phyloP scores from a whole-genome alignment of 1,140 invertebrate species.

The Globodera rostochiensis region DNA sequence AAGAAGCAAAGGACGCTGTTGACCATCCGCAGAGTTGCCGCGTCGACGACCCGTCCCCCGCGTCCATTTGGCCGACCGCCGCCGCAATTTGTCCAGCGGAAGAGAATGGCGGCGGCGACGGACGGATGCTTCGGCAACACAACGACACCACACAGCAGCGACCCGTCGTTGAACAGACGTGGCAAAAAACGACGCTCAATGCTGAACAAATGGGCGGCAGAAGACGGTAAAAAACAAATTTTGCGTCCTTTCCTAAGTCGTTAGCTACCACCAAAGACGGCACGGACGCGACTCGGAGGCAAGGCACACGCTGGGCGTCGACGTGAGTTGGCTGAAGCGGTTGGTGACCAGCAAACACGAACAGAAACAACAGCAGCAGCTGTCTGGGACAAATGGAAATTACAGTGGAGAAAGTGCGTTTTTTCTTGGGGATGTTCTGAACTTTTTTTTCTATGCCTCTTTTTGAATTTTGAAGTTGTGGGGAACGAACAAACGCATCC shows the following conservation, averaged over 20 bases:
- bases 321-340: constrained; percentile 59
- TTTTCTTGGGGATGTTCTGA: no score
- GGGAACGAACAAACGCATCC: neutral
- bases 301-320: constrained; percentile 59
- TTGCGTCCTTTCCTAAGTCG: neutral
- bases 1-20: neutral
- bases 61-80: neutral
- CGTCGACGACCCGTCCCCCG: neutral
- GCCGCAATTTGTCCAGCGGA: neutral
- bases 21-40: neutral
- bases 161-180: neutral
- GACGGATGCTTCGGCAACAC: neutral
- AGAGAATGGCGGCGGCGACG: constrained; percentile 16
- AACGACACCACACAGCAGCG: constrained; percentile 6
- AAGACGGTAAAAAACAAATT: neutral
- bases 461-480: neutral
- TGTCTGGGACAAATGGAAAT: neutral
- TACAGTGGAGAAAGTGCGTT: neutral
- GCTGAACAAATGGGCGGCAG: neutral
- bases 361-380: neutral
- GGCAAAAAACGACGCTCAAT: neutral
- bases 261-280: constrained; percentile 4
- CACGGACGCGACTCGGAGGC: constrained; percentile 47
- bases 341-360: constrained; percentile 48
- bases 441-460: neutral